Percentiles rank a stretch among this genome's conserved stretches.
Evolutionary conservation across 2,797 vertebrate genomes (phyloP).

Genomic region (Malurus splendens): DNA sequence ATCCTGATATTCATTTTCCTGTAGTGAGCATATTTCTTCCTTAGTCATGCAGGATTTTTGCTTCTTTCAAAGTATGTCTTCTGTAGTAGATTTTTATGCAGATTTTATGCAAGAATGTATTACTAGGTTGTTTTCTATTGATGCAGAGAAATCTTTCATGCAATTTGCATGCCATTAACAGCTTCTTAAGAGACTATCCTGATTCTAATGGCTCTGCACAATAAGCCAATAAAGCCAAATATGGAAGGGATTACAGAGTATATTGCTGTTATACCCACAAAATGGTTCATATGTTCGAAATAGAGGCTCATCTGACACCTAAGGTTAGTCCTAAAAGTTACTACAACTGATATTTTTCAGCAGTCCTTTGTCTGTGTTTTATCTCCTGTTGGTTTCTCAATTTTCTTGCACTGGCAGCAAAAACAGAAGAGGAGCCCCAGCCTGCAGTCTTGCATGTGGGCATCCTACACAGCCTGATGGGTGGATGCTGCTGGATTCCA

Average conservation of each 20-base stretch:
- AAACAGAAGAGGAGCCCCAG: neutral
- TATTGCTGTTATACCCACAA: neutral
- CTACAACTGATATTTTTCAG: neutral
- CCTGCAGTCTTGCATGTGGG: neutral
- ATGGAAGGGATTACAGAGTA: constrained; percentile 1
- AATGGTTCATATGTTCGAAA: neutral
- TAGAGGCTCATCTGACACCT: neutral
- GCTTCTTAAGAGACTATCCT: constrained; percentile 23
- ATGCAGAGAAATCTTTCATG: constrained; percentile 42
- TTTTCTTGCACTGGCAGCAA: neutral
- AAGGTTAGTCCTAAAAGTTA: constrained; percentile 13
- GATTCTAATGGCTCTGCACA: constrained; percentile 39
- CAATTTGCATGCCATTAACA: constrained; percentile 57
- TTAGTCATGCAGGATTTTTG: neutral
- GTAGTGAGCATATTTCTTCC: neutral
- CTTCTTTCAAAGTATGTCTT: neutral
- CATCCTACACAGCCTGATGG: fast-evolving
- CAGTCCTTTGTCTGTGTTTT: neutral
- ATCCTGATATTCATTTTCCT: neutral
- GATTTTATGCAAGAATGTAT: constrained; percentile 31
- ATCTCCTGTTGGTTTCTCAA: neutral
- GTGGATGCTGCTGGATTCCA: neutral
- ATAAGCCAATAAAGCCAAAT: constrained; percentile 54
- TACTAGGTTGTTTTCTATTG: constrained; percentile 44
- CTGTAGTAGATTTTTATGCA: constrained; percentile 27